Conservation (phyloP, 2,888 invertebrate genomes). For the Bellardia bayeri region DNA sequence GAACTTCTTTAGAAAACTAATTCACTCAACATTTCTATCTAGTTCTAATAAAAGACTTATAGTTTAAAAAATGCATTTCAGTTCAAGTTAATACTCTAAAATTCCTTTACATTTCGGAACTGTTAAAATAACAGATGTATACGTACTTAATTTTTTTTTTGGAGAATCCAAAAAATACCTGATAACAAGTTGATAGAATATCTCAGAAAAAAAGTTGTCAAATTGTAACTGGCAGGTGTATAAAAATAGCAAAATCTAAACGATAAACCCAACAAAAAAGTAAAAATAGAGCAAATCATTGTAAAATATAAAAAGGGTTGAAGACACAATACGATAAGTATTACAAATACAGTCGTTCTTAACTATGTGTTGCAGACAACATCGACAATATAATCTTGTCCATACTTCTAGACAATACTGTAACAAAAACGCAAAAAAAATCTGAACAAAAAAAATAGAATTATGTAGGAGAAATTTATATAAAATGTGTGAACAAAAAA, state of each 20-base stretch:
- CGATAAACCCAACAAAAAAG: too few relatives aligned
- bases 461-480: background rate
- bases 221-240: background rate
- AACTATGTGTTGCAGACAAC: background rate
- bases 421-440: background rate
- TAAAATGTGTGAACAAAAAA: background rate
- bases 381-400: conserved; percentile 32
- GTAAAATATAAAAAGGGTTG: background rate
- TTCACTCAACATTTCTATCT: too few relatives aligned
- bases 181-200: background rate
- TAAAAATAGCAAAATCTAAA: background rate
- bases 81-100: too few relatives aligned
- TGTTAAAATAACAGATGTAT: too few relatives aligned
- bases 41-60: too few relatives aligned
- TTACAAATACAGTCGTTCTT: background rate
- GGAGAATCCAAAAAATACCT: too few relatives aligned
- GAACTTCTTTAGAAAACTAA: background rate
- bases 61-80: too few relatives aligned
- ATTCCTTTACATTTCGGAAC: too few relatives aligned
- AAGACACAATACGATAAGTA: background rate
- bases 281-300: too few relatives aligned
- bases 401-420: background rate
- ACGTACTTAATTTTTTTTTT: too few relatives aligned
- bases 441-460: background rate
- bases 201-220: background rate